Evolutionary conservation across 2,888 invertebrate genomes (phyloP).

Genomic region (Eupeodes latifasciatus): DNA sequence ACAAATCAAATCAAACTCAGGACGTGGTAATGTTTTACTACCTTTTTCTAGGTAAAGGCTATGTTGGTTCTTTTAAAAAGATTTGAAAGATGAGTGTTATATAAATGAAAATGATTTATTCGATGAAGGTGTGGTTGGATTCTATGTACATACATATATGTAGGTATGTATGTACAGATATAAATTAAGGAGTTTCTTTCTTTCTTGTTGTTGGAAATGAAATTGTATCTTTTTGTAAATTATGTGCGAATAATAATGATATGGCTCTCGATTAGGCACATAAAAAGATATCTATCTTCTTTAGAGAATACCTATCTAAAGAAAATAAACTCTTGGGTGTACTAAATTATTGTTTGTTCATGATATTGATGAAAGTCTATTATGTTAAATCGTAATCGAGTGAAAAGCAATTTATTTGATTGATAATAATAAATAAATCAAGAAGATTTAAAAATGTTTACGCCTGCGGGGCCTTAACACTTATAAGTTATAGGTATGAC

Average conservation of each 20-base stretch:
- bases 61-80: neutral
- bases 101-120: constrained; percentile 56
- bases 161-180: too few relatives aligned
- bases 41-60: neutral
- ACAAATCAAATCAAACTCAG: neutral
- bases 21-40: neutral
- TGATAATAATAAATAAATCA: neutral
- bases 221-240: constrained; percentile 44
- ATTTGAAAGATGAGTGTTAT: constrained; percentile 28
- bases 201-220: neutral
- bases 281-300: neutral
- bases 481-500: too few relatives aligned
- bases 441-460: too few relatives aligned
- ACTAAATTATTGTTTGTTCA: constrained; percentile 6
- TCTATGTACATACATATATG: neutral
- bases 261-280: constrained; percentile 15
- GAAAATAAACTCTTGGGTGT: neutral
- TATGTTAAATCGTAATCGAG: constrained; percentile 53
- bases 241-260: constrained; percentile 62
- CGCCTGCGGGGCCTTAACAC: too few relatives aligned
- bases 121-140: constrained; percentile 14
- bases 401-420: constrained; percentile 61
- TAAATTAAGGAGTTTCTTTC: too few relatives aligned
- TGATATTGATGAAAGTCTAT: constrained; percentile 23
- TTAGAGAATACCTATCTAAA: constrained; percentile 2